phyloP scores from a whole-genome alignment of 2,888 invertebrate genomes.

The Limnephilus rhombicus region DNA sequence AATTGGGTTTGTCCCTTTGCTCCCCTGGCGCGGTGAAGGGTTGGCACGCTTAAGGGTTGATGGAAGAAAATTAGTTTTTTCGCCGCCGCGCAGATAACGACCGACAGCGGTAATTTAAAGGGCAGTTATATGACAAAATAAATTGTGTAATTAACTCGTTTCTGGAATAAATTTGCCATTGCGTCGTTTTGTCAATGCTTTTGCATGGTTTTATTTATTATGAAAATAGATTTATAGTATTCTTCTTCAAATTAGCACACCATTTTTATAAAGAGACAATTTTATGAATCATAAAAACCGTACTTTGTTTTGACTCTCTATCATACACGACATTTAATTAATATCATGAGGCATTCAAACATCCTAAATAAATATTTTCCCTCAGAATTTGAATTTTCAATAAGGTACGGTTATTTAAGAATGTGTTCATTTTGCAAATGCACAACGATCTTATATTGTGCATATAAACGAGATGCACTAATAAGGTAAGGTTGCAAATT shows the following conservation, averaged over 20 bases:
- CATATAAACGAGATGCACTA: no score
- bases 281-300: neutral
- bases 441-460: no score
- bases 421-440: no score
- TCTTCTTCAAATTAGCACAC: neutral
- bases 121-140: conserved; percentile 47
- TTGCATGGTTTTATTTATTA: neutral
- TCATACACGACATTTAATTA: neutral
- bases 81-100: conserved; percentile 40
- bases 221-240: neutral
- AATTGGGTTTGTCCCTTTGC: conserved; percentile 43
- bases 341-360: neutral
- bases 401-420: no score
- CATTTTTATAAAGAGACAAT: neutral
- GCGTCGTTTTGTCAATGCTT: neutral
- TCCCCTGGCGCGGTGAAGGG: conserved; percentile 52
- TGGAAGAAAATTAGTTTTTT: conserved; percentile 65
- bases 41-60: conserved; percentile 50
- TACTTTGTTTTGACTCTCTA: neutral
- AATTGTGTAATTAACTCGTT: conserved; percentile 48
- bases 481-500: no score
- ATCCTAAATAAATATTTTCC: neutral
- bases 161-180: conserved; percentile 32
- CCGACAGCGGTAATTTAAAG: conserved; percentile 49
- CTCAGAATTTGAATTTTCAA: no score